Conservation (phyloP, 2,113 vertebrate genomes). For the Poeciliopsis turrubarensis region DNA sequence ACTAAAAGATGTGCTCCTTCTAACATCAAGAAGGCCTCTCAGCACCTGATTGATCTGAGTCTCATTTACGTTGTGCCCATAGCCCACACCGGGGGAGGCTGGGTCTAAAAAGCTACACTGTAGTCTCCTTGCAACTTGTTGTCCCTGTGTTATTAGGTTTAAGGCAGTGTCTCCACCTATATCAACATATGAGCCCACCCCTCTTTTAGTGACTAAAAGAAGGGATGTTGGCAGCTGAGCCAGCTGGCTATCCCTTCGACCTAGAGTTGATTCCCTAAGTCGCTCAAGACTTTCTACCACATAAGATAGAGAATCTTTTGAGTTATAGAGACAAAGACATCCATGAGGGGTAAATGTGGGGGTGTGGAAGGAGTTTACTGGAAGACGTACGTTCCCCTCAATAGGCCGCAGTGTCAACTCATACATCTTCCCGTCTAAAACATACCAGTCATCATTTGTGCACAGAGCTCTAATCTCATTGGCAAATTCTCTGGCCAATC, state of each 20-base stretch:
- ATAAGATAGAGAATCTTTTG: conserved; percentile 94
- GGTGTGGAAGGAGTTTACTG: conserved; percentile 96
- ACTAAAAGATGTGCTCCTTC: conserved; percentile 83
- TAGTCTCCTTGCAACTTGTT: conserved; percentile 91
- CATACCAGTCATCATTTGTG: conserved; percentile 94
- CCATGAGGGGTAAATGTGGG: conserved; percentile 95
- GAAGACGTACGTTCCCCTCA: conserved; percentile 94
- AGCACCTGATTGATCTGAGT: conserved; percentile 93
- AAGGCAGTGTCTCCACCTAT: conserved; percentile 90
- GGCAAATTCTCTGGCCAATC: conserved; percentile 91
- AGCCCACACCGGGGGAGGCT: conserved; percentile 87
- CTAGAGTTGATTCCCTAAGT: conserved; percentile 87
- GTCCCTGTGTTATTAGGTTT: conserved; percentile 92
- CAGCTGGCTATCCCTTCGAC: conserved; percentile 86
- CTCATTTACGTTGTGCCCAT: conserved; percentile 92
- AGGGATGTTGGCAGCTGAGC: conserved; percentile 87
- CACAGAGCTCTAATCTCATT: conserved; percentile 97
- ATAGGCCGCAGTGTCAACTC: conserved; percentile 93
- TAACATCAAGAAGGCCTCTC: conserved; percentile 88
- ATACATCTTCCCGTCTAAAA: conserved; percentile 96
- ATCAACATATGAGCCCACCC: conserved; percentile 83
- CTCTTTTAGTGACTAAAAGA: conserved; percentile 90
- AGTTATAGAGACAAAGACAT: conserved; percentile 97
- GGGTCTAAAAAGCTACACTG: conserved; percentile 94
- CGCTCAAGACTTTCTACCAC: conserved; percentile 96